Percentiles rank a stretch among this genome's conserved stretches.
Evolutionary conservation across 2,113 vertebrate genomes (phyloP).

Genomic region (Lophius piscatorius): DNA sequence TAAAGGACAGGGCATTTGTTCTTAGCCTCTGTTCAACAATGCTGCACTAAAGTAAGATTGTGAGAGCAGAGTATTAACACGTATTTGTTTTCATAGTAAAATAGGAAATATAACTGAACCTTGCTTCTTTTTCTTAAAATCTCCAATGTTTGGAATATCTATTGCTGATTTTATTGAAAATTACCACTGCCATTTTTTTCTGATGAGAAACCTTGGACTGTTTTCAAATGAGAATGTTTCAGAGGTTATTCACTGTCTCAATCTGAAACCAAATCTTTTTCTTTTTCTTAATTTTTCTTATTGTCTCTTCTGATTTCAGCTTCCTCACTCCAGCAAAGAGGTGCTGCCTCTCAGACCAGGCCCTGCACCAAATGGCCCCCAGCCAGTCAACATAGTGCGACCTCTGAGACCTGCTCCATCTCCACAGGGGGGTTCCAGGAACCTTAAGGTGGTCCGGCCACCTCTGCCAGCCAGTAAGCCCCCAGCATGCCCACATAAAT

Average conservation of each 20-base stretch:
- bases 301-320: slow-evolving; percentile 36
- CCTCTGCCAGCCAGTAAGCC: slow-evolving; percentile 67
- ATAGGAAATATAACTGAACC: too few relatives aligned
- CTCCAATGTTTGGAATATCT: too few relatives aligned
- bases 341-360: slow-evolving; percentile 69
- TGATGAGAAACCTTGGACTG: too few relatives aligned
- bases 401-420: slow-evolving; percentile 77
- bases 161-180: too few relatives aligned
- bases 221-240: not conserved
- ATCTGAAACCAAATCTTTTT: too few relatives aligned
- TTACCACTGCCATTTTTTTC: too few relatives aligned
- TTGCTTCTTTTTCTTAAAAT: too few relatives aligned
- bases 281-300: not conserved
- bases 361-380: slow-evolving; percentile 62
- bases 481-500: slow-evolving; percentile 58
- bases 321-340: slow-evolving; percentile 80
- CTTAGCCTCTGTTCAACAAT: too few relatives aligned
- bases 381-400: slow-evolving; percentile 85
- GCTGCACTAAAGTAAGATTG: too few relatives aligned
- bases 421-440: slow-evolving; percentile 14
- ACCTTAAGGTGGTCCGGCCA: slow-evolving; percentile 74
- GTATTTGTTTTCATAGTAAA: too few relatives aligned
- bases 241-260: not conserved
- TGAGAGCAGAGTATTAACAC: too few relatives aligned
- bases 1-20: too few relatives aligned